Evolutionary conservation across 2,888 invertebrate genomes (phyloP).

Genomic region (Dicranocentrus wangi): DNA sequence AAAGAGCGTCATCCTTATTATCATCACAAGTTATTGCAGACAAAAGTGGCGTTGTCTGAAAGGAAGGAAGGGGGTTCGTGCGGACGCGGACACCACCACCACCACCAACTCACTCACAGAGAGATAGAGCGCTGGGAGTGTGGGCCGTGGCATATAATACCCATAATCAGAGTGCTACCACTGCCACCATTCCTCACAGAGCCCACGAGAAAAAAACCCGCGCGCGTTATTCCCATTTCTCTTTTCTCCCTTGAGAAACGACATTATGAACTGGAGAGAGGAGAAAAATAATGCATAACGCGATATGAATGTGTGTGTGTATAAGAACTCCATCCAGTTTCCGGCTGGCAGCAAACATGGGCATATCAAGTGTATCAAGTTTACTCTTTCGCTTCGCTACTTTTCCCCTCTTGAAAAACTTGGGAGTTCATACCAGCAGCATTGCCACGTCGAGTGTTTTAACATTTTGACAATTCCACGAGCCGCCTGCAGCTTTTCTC

Average conservation of each 20-base stretch:
- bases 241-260: neutral
- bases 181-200: no score
- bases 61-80: conserved; percentile 6
- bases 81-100: neutral
- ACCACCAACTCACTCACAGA: neutral
- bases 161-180: no score
- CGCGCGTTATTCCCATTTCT: no score
- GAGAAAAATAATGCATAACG: neutral
- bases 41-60: neutral
- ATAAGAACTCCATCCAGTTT: neutral
- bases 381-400: neutral
- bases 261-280: neutral
- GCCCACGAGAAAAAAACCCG: neutral
- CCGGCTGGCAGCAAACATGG: neutral
- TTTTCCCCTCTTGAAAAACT: neutral
- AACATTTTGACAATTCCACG: conserved; percentile 49
- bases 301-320: neutral
- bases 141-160: no score
- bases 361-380: neutral
- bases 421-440: neutral
- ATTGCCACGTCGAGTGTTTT: conserved; percentile 21
- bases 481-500: conserved; percentile 12
- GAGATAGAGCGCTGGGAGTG: neutral
- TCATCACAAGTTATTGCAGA: neutral
- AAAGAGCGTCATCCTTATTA: conserved; percentile 5